Conservation (phyloP, 2,797 vertebrate species). For the Chromobotia macracanthus region DNA sequence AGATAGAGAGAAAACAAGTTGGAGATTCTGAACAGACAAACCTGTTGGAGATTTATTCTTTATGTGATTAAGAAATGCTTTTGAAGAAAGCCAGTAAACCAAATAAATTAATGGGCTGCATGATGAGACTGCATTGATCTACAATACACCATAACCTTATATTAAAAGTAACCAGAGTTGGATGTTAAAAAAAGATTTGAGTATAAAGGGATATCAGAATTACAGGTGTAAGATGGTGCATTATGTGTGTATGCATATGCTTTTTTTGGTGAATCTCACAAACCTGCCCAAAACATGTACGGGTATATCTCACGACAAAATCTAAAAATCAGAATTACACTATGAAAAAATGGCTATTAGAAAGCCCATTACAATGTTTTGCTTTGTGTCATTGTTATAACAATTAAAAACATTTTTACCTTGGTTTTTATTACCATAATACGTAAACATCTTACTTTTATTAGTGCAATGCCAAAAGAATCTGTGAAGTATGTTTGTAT, state of each 20-base stretch:
- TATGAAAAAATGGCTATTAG: too few relatives aligned
- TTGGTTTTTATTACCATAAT: neutral
- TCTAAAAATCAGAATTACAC: too few relatives aligned
- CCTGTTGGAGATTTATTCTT: conserved; percentile 70
- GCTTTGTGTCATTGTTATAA: neutral
- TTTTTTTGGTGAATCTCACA: neutral
- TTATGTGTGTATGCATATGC: conserved; percentile 17
- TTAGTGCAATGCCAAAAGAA: too few relatives aligned
- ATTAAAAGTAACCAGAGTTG: conserved; percentile 61
- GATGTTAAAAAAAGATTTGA: too few relatives aligned
- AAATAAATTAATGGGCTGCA: conserved; percentile 75
- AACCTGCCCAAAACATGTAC: neutral
- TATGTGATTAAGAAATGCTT: conserved; percentile 78
- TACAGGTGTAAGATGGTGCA: conserved; percentile 25
- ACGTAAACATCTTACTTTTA: too few relatives aligned
- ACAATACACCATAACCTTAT: conserved; percentile 71
- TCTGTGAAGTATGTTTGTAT: too few relatives aligned
- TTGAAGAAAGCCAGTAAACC: conserved; percentile 78
- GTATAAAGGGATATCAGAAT: conserved; percentile 9
- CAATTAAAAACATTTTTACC: neutral
- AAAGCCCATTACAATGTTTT: neutral
- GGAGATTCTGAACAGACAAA: conserved; percentile 41
- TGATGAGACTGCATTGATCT: conserved; percentile 76
- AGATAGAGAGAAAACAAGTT: conserved; percentile 39
- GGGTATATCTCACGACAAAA: neutral